Evolutionary conservation across 2,113 vertebrate genomes (phyloP), one percentile per base, ranked within the genome.

Genomic region (Todiramphus chloris): DNA sequence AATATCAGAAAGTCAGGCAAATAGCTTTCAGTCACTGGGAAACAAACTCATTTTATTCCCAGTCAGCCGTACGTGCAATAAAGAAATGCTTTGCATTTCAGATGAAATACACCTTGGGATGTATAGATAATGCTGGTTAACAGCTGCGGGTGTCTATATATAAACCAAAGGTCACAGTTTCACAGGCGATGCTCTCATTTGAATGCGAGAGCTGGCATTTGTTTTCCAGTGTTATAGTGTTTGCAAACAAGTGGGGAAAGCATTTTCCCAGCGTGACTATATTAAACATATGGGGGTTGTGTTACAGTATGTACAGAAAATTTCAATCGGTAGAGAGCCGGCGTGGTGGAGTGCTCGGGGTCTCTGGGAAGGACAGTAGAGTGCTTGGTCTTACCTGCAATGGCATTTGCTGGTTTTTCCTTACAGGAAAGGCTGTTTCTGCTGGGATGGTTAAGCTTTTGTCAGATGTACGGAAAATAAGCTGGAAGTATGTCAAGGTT

Each of bases 1-100:
- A 93, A 87, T 62, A 87, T 53, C 94, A 87, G 86, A 72, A 83
- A 89, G 89, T 67, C 73, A 64, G 31, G 75, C 95, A 70, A 87
- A 95, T 50, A 77, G 73, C 88, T 94, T 63, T 41, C 43, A 67
- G 83, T 82, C 90, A 46, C 75, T 53, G 81, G 62, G 55, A 70
- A 89, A 50, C 79, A 66, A 77, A 24, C 77, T 84, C 55, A 64
- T 93, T 83, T 58, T 87, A 63, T 89, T 94, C 55, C 46, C 90
- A 84, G 85, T 10, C 58, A 21, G 23, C 43, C 84, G n/a, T 37
- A 87, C 27, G 10, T 44, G 78, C 87, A 31, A 23, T 94, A 51
- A 74, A 77, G 90, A 44, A 43, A 66, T 9, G n/a, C 86, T 87
- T 56, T 90, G 70, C 64, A 37, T 96, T 76, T 69, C 64, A 5